These are phyloP conservation scores for Apodemus agrarius DNA, from an alignment of 2,797 vertebrate species.

Conservation along the genomic window DNA sequence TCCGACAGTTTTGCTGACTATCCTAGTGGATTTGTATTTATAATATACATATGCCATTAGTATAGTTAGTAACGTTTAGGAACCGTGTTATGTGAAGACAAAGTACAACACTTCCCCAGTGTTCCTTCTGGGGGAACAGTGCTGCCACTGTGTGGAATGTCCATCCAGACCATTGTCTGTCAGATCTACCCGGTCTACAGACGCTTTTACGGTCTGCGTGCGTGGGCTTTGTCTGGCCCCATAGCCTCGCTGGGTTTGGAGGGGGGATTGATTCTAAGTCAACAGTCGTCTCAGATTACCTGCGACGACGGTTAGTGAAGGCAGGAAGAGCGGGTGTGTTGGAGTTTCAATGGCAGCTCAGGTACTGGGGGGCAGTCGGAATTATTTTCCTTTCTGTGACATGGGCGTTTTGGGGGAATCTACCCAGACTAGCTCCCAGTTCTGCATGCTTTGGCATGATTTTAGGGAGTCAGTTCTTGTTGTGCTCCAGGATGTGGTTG, in stretches of 20 bases:
- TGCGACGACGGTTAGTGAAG: background rate
- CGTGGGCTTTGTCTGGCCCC: background rate
- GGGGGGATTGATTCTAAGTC: background rate
- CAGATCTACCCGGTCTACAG: background rate
- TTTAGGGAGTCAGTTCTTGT: background rate
- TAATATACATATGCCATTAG: background rate
- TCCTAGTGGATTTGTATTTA: background rate
- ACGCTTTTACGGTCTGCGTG: background rate
- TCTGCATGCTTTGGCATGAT: background rate
- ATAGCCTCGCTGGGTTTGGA: background rate
- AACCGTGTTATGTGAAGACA: background rate
- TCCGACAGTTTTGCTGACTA: background rate
- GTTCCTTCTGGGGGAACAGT: background rate
- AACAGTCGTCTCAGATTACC: background rate
- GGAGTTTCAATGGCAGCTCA: background rate
- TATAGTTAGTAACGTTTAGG: background rate
- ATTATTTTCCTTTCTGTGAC: background rate
- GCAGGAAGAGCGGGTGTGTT: background rate
- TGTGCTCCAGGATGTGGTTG: no score
- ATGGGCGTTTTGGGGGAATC: background rate
- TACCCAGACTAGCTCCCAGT: background rate
- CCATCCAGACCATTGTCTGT: background rate
- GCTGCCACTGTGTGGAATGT: background rate
- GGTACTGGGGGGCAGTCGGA: background rate
- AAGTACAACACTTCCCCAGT: background rate